Evolutionary conservation across 1,140 invertebrate species (phyloP).

Genomic region (Ceratina calcarata): DNA sequence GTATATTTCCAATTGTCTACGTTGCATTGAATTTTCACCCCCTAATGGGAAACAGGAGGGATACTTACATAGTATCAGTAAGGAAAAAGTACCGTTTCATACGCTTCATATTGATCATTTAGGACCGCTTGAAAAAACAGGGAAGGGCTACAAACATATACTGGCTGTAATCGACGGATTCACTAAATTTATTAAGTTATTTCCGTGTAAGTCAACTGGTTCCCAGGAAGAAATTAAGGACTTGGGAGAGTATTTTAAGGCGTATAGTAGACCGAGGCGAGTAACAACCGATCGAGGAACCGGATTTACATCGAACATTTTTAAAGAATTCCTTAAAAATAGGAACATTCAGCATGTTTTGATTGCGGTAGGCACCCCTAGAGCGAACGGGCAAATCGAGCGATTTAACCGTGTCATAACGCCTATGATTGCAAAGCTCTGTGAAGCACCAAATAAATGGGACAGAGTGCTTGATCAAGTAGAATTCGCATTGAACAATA

Average conservation of each 20-base stretch:
- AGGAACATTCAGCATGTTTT: background rate
- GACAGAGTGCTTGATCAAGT: no score
- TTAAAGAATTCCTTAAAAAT: background rate
- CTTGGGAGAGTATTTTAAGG: background rate
- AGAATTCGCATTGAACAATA: no score
- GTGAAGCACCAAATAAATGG: no score
- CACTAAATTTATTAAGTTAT: constrained; percentile 18
- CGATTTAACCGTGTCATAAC: no score
- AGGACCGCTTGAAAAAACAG: constrained; percentile 1
- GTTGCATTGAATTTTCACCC: no score
- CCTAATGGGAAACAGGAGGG: no score
- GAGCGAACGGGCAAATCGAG: background rate
- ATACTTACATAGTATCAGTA: background rate
- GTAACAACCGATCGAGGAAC: background rate
- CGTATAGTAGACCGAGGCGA: background rate
- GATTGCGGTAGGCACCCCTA: background rate
- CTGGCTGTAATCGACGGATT: background rate
- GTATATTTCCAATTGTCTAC: no score
- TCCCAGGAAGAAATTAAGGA: background rate
- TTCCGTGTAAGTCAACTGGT: background rate
- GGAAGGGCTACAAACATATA: constrained; percentile 6
- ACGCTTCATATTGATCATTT: constrained; percentile 5
- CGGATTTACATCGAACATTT: background rate
- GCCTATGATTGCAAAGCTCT: no score
- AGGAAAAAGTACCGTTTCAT: background rate